phyloP scores from a whole-genome alignment of 2,113 vertebrate genomes.

The Sorex araneus region DNA sequence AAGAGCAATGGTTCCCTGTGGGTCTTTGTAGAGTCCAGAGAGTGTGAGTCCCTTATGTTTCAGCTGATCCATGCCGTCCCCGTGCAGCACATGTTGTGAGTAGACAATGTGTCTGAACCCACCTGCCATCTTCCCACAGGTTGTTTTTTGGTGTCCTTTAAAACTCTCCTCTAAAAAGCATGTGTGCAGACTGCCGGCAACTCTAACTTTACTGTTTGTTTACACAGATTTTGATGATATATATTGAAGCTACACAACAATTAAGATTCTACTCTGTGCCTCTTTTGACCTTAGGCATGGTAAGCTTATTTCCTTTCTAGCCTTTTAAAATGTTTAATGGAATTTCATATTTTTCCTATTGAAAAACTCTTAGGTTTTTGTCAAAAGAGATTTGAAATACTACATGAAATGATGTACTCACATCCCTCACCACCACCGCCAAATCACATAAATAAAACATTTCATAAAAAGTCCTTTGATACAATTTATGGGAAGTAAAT shows the following conservation, averaged over 20 bases:
- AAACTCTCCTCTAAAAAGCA: neutral
- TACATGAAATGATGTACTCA: conserved; percentile 82
- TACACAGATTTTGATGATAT: neutral
- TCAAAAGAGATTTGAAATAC: conserved; percentile 81
- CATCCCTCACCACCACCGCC: conserved; percentile 62
- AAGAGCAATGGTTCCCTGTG: conserved; percentile 13
- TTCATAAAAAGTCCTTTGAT: conserved; percentile 80
- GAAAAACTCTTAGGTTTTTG: conserved; percentile 80
- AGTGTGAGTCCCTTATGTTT: neutral
- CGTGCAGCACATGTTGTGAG: neutral
- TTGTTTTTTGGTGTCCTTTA: neutral
- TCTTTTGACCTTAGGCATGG: conserved; percentile 42
- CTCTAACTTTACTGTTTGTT: conserved; percentile 37
- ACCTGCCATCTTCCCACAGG: neutral
- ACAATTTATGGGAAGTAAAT: conserved; percentile 86
- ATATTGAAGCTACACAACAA: conserved; percentile 8
- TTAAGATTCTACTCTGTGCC: neutral
- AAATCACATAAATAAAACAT: conserved; percentile 90
- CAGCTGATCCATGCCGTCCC: neutral
- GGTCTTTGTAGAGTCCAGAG: neutral
- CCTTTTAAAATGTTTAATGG: conserved; percentile 65
- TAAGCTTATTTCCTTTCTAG: conserved; percentile 59
- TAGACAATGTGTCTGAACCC: neutral
- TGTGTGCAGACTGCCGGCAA: neutral
- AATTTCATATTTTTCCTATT: conserved; percentile 75